These are phyloP conservation scores for Papilio glaucus DNA, from an alignment of 1,140 invertebrate species.

Conservation along the genomic window DNA sequence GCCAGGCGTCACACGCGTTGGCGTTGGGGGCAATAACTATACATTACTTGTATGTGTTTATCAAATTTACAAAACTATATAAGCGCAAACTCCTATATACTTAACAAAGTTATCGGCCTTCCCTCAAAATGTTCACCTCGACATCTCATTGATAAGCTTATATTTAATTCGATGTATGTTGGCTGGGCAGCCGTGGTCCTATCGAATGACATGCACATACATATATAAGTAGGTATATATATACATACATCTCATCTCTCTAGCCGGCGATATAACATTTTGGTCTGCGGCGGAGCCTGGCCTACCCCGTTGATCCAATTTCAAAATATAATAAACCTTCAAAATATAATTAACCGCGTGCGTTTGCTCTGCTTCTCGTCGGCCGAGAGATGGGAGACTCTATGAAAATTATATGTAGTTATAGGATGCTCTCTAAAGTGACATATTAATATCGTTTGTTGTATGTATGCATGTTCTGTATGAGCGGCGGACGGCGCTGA, in stretches of 20 bases:
- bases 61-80: constrained; percentile 25
- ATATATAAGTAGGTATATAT: too few relatives aligned
- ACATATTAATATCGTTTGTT: constrained; percentile 1
- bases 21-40: constrained; percentile 86
- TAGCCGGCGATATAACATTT: too few relatives aligned
- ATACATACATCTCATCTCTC: too few relatives aligned
- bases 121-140: not conserved
- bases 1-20: constrained; percentile 90
- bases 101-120: constrained; percentile 11
- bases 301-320: too few relatives aligned
- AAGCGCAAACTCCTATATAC: constrained; percentile 30
- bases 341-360: too few relatives aligned
- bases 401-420: not conserved
- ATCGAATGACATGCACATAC: too few relatives aligned
- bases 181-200: too few relatives aligned
- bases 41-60: not conserved
- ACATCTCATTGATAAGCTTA: constrained; percentile 1
- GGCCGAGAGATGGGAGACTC: too few relatives aligned
- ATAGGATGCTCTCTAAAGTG: not conserved
- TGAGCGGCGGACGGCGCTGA: not conserved
- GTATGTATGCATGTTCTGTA: not conserved
- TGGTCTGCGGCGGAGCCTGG: too few relatives aligned
- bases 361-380: too few relatives aligned
- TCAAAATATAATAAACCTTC: too few relatives aligned
- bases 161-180: too few relatives aligned